Percentiles rank a stretch among this genome's conserved stretches.
Evolutionary conservation across 2,113 vertebrate genomes (phyloP).

Genomic region (Apteryx mantelli): DNA sequence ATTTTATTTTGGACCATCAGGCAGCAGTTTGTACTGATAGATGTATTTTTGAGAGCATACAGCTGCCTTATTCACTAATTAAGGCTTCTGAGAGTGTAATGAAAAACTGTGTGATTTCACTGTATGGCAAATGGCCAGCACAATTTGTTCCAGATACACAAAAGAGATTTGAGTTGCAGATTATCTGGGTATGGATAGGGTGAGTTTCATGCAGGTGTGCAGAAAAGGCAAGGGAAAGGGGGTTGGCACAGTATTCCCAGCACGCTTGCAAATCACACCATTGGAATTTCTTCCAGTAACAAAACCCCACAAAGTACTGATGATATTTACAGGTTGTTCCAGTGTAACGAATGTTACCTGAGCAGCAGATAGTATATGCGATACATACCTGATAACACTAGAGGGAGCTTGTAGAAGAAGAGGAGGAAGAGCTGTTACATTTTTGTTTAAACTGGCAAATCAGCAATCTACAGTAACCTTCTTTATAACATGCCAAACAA

Average conservation of each 20-base stretch:
- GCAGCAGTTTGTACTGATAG: conserved; percentile 42
- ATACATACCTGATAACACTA: background rate
- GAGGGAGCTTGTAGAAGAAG: background rate
- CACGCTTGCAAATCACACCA: background rate
- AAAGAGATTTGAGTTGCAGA: conserved; percentile 67
- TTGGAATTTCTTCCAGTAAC: background rate
- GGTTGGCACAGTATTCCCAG: background rate
- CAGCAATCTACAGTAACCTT: background rate
- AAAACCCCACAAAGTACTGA: background rate
- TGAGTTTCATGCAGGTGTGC: conserved; percentile 56
- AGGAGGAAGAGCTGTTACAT: background rate
- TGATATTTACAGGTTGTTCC: background rate
- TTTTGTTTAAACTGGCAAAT: background rate
- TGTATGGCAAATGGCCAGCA: conserved; percentile 68
- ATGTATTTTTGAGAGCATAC: conserved; percentile 71
- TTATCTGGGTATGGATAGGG: conserved; percentile 37
- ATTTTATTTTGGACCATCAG: conserved; percentile 54
- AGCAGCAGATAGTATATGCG: background rate
- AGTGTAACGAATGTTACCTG: background rate
- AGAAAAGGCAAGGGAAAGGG: background rate
- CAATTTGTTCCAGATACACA: conserved; percentile 72
- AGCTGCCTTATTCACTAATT: conserved; percentile 74
- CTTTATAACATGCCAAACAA: background rate
- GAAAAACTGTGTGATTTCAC: conserved; percentile 63
- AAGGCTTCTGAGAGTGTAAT: conserved; percentile 63